Conservation (phyloP, 2,113 vertebrate genomes). For the Mustelus asterias region DNA sequence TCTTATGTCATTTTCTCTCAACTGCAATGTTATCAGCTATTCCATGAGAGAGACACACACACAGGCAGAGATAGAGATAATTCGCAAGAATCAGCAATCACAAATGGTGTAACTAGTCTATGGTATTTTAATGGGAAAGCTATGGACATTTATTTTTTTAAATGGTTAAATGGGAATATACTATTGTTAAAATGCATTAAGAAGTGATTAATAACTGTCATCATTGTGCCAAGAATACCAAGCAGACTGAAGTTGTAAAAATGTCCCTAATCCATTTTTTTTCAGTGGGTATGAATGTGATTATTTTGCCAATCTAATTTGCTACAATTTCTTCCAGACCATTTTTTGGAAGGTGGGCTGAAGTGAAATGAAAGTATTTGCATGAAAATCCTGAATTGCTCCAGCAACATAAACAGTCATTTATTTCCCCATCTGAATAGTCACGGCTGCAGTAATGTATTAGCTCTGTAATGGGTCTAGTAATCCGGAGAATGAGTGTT, state of each 20-base stretch:
- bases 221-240: neutral
- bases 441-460: neutral
- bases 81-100: neutral
- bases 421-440: neutral
- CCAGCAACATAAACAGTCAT: neutral
- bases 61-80: neutral
- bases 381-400: neutral
- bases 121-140: neutral
- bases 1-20: neutral
- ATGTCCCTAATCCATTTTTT: neutral
- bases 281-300: neutral
- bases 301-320: neutral
- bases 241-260: neutral
- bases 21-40: neutral
- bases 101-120: neutral
- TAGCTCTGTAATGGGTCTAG: neutral
- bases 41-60: neutral
- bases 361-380: neutral
- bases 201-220: neutral
- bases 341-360: neutral
- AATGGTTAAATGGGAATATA: neutral
- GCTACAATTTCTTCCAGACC: neutral
- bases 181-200: neutral
- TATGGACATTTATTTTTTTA: neutral
- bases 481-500: neutral